Conservation (phyloP, 1,140 invertebrate genomes). For the Acromyrmex heyeri region DNA sequence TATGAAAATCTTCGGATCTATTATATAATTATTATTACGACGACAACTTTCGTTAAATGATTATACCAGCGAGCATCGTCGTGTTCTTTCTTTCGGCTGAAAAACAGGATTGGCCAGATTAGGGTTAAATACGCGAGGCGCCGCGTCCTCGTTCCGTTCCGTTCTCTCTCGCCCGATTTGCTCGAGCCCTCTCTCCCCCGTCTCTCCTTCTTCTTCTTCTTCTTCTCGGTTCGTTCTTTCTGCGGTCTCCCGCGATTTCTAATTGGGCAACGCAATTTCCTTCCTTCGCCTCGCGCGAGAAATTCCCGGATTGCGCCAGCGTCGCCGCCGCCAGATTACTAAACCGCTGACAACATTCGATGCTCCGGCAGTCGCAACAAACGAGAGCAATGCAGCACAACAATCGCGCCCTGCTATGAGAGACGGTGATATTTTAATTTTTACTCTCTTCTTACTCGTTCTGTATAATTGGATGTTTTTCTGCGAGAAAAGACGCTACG, state of each 20-base stretch:
- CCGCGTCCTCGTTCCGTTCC: constrained; percentile 32
- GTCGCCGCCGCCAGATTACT: constrained; percentile 58
- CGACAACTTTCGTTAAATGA: constrained; percentile 45
- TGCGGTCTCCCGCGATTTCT: constrained; percentile 80
- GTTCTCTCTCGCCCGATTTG: constrained; percentile 46
- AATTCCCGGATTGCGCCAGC: constrained; percentile 78
- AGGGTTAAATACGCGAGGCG: constrained; percentile 47
- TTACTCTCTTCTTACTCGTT: not conserved
- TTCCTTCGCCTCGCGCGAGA: constrained; percentile 80
- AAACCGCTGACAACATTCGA: constrained; percentile 65
- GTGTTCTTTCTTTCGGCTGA: constrained; percentile 32
- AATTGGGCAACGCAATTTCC: constrained; percentile 84
- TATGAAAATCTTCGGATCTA: constrained; percentile 20
- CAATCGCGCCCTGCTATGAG: not conserved
- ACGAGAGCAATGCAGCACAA: constrained; percentile 19
- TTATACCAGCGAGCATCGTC: constrained; percentile 27
- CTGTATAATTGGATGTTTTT: not conserved
- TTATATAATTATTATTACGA: constrained; percentile 47
- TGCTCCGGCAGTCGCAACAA: constrained; percentile 37
- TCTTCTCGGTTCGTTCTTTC: constrained; percentile 63
- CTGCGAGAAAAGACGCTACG: not conserved
- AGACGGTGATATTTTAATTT: constrained; percentile 19
- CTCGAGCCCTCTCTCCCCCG: not conserved
- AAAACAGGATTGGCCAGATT: constrained; percentile 52
- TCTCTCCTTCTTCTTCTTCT: constrained; percentile 1